Evolutionary conservation across 2,888 invertebrate genomes (phyloP).

Genomic region (Pachymerium ferrugineum): DNA sequence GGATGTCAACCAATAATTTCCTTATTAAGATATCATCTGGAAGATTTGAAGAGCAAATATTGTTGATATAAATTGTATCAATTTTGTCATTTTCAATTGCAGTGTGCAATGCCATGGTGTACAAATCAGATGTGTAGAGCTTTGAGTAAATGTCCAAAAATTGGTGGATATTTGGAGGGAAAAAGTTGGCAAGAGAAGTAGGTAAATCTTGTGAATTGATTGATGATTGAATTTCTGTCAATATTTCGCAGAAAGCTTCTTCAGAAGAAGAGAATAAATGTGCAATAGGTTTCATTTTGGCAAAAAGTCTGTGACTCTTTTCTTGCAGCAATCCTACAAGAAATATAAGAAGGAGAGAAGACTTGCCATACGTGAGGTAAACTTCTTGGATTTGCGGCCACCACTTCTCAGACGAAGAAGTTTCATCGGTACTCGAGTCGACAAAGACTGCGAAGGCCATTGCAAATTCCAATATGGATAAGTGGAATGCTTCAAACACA

Average conservation of each 20-base stretch:
- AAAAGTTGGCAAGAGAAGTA: background rate
- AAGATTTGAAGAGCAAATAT: too few species aligned
- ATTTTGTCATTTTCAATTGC: too few species aligned
- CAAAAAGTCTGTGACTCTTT: background rate
- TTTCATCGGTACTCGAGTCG: background rate
- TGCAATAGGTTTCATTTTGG: background rate
- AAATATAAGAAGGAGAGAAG: background rate
- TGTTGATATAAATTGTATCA: too few species aligned
- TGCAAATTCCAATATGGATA: background rate
- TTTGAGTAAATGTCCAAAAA: background rate
- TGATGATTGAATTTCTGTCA: background rate
- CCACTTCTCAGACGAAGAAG: background rate
- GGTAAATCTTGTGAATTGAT: background rate
- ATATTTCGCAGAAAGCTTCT: background rate
- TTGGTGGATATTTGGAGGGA: background rate
- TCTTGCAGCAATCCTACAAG: background rate
- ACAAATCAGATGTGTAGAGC: too few species aligned
- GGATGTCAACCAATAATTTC: too few species aligned
- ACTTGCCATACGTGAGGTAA: background rate
- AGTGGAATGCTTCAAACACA: background rate
- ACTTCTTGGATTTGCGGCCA: background rate
- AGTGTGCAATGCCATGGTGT: too few species aligned
- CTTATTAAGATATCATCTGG: too few species aligned
- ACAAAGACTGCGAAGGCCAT: background rate
- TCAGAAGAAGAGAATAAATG: background rate